Evolutionary conservation across 2,888 invertebrate species (phyloP).

Genomic region (Plebejus melissa): DNA sequence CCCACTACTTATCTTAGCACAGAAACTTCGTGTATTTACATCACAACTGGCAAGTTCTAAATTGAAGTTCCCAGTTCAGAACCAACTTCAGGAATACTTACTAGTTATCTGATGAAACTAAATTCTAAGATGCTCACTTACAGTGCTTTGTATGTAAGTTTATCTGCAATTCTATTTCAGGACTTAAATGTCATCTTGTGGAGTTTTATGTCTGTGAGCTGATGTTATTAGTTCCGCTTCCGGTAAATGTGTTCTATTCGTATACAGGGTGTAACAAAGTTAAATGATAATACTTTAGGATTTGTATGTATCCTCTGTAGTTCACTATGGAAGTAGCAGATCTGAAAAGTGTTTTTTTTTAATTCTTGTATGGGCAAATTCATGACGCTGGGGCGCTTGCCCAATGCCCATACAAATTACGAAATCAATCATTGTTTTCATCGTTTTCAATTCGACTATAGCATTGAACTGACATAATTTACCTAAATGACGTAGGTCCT

Average conservation of each 20-base stretch:
- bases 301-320: no score
- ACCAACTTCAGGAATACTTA: neutral
- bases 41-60: neutral
- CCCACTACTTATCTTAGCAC: neutral
- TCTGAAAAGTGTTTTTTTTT: no score
- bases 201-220: neutral
- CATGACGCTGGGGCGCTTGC: no score
- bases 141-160: neutral
- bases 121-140: neutral
- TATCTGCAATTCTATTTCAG: neutral
- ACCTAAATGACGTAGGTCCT: no score
- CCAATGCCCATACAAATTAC: no score
- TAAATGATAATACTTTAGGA: no score
- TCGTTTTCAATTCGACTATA: no score
- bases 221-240: no score
- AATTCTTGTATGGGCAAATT: no score
- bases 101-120: conserved; percentile 8
- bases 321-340: no score
- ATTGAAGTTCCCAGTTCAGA: neutral
- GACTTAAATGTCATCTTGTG: neutral
- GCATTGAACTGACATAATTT: no score
- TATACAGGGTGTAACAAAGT: neutral
- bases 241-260: neutral
- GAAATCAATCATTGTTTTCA: no score
- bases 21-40: neutral